Conservation (phyloP, 2,797 vertebrate species). For the Gadopsis bispinosus region DNA sequence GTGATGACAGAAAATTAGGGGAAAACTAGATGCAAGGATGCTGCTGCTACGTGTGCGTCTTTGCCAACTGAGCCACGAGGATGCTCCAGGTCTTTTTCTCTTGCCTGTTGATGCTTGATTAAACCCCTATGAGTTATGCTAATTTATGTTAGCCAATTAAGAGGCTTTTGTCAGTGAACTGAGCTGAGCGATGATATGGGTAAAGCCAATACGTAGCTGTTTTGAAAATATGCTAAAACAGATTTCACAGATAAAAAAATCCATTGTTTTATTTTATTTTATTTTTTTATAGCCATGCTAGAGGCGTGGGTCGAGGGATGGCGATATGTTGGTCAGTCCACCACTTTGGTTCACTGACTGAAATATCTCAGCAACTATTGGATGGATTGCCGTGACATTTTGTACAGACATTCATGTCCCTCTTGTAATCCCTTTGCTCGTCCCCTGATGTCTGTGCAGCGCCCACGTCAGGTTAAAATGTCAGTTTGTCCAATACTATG, state of each 20-base stretch:
- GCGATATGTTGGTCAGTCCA: not conserved
- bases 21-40: constrained; percentile 11
- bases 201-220: not conserved
- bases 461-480: not conserved
- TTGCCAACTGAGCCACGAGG: constrained; percentile 37
- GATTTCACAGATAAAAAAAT: not conserved
- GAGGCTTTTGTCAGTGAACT: constrained; percentile 9
- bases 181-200: not conserved
- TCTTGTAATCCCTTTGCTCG: not conserved
- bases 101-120: constrained; percentile 20
- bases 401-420: not conserved
- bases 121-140: constrained; percentile 27
- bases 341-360: not conserved
- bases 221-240: not conserved
- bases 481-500: not conserved
- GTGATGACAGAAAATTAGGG: constrained; percentile 32
- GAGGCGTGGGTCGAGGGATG: not conserved
- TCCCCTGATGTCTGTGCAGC: no score
- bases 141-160: constrained; percentile 34
- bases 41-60: constrained; percentile 16
- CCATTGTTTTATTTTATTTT: not conserved
- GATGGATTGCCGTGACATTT: not conserved
- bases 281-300: not conserved
- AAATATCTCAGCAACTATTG: not conserved
- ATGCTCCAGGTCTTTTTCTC: constrained; percentile 26